Conservation (phyloP, 2,113 vertebrate species). For the Bujurquina vittata region DNA sequence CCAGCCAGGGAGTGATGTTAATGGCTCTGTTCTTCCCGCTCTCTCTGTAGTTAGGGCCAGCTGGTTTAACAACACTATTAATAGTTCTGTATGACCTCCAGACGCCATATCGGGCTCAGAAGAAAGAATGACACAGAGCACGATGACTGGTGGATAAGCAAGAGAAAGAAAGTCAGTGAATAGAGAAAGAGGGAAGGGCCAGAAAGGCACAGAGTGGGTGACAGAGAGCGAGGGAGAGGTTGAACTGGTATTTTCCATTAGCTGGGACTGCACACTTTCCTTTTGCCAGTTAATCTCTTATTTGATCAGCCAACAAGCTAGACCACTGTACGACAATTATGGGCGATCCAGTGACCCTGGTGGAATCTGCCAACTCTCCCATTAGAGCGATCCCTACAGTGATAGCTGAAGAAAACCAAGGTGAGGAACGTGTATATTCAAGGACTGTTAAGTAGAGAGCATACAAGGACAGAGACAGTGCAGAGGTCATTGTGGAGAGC, state of each 20-base stretch:
- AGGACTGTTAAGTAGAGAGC: background rate
- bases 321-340: conserved; percentile 45
- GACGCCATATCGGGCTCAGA: conserved; percentile 47
- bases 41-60: conserved; percentile 48
- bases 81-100: conserved; percentile 64
- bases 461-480: background rate
- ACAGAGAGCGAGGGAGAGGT: background rate
- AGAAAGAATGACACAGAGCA: conserved; percentile 32
- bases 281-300: background rate
- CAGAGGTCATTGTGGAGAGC: conserved; percentile 20
- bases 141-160: conserved; percentile 36
- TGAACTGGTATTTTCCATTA: background rate
- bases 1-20: background rate
- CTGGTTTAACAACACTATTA: conserved; percentile 70
- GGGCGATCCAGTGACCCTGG: conserved; percentile 64
- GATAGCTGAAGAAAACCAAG: conserved; percentile 54
- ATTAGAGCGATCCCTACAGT: conserved; percentile 19
- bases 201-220: background rate
- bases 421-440: conserved; percentile 36
- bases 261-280: background rate
- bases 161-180: conserved; percentile 13
- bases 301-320: background rate
- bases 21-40: background rate
- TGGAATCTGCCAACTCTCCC: conserved; percentile 14
- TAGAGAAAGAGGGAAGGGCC: conserved; percentile 25